Percentiles rank a stretch among this genome's conserved stretches.
Conservation (phyloP, 2,797 vertebrate genomes). For the Erpetoichthys calabaricus region DNA sequence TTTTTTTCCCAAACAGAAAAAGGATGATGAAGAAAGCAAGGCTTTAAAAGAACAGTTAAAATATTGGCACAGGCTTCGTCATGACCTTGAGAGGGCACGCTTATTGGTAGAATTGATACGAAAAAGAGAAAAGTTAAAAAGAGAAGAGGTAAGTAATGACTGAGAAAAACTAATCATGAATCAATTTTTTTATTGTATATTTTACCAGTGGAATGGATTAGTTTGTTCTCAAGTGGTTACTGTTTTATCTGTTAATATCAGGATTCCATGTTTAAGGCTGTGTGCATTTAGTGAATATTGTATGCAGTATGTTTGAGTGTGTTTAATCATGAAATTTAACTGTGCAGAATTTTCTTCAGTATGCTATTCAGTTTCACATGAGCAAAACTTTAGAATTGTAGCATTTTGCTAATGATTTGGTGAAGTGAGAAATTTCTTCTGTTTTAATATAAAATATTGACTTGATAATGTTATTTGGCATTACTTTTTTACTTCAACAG, state of each 20-base stretch:
- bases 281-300: background rate
- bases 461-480: background rate
- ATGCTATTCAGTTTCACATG: no score
- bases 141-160: conserved; percentile 67
- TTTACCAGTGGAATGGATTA: background rate
- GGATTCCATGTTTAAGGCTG: no score
- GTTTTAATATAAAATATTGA: background rate
- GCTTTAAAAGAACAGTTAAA: conserved; percentile 87
- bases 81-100: conserved; percentile 83
- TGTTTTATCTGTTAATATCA: no score
- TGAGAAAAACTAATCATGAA: background rate
- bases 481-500: conserved; percentile 33
- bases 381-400: no score
- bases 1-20: conserved; percentile 44
- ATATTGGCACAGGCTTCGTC: conserved; percentile 85
- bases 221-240: no score
- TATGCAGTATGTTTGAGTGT: conserved; percentile 6
- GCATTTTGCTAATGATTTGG: no score
- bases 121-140: conserved; percentile 93
- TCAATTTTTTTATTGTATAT: background rate
- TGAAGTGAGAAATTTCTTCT: no score
- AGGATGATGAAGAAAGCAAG: conserved; percentile 77
- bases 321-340: no score
- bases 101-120: conserved; percentile 87
- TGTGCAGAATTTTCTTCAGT: no score